These are phyloP conservation scores for Eidolon dupreanum DNA, from an alignment of 2,797 vertebrate genomes.

Conservation along the genomic window DNA sequence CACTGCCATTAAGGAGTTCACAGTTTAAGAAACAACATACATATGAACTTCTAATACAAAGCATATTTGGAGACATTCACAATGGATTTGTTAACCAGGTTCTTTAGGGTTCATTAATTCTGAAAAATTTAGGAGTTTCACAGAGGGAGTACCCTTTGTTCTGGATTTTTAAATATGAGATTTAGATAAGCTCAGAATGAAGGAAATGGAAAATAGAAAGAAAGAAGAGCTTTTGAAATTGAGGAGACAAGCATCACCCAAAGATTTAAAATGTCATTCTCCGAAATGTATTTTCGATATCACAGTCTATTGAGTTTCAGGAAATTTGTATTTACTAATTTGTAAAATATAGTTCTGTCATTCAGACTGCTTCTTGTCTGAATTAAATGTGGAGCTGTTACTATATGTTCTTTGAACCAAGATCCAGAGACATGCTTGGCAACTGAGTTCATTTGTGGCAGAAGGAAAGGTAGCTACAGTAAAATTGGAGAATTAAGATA, in stretches of 20 bases:
- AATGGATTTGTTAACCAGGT: neutral
- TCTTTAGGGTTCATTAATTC: neutral
- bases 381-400: neutral
- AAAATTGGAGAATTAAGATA: neutral
- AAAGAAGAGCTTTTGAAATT: neutral
- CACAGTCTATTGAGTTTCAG: neutral
- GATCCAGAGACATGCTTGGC: neutral
- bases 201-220: neutral
- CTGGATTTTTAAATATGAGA: neutral
- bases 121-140: neutral
- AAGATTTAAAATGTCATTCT: neutral
- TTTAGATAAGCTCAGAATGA: neutral
- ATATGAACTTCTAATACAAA: conserved; percentile 4
- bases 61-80: neutral
- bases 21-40: neutral
- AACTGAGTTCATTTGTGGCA: neutral
- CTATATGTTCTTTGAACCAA: neutral
- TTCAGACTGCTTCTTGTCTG: neutral
- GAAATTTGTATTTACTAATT: neutral
- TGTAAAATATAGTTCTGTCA: neutral
- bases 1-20: neutral
- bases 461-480: neutral
- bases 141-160: neutral
- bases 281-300: neutral
- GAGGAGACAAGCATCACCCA: neutral